Conservation (phyloP, 2,113 vertebrate species). For the Pachycephala philippinensis region DNA sequence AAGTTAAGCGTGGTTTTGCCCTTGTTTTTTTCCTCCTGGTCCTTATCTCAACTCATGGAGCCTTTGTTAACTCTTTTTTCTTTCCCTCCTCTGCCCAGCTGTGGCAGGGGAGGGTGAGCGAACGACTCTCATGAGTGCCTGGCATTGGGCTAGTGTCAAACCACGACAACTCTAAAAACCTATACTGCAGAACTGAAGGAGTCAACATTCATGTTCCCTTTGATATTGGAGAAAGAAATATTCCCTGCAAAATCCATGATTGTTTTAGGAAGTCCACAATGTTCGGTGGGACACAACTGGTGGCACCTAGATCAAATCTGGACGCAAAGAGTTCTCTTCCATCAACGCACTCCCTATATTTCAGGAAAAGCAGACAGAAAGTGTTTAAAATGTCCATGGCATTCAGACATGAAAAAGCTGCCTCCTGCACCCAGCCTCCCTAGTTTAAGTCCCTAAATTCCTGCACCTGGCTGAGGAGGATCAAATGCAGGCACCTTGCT, state of each 20-base stretch:
- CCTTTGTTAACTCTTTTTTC: background rate
- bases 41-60: background rate
- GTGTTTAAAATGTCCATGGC: background rate
- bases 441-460: background rate
- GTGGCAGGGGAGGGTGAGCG: background rate
- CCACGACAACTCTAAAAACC: background rate
- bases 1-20: background rate
- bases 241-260: background rate
- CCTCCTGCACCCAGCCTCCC: background rate
- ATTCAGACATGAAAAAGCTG: background rate
- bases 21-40: background rate
- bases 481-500: background rate
- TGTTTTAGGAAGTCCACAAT: background rate
- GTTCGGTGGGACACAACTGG: background rate
- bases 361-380: background rate
- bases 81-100: background rate
- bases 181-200: background rate
- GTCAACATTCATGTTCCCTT: background rate
- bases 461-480: background rate
- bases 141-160: background rate
- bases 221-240: background rate
- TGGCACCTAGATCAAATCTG: background rate
- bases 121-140: background rate
- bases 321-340: background rate
- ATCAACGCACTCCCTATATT: accelerated